phyloP scores from a whole-genome alignment of 2,113 vertebrate genomes.

The Paramisgurnus dabryanus region DNA sequence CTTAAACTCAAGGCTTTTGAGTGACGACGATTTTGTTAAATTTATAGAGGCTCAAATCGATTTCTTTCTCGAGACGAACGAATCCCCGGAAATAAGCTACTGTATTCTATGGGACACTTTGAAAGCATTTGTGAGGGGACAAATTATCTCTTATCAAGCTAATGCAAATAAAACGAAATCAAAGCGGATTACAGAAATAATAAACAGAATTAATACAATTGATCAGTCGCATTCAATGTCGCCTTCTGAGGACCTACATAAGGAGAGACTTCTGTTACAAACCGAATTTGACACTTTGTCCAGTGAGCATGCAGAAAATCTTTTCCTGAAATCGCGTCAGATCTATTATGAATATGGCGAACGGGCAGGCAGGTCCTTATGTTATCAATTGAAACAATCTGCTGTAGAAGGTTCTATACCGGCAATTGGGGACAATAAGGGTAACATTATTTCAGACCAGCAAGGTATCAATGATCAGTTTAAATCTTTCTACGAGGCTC shows the following conservation, averaged over 20 bases:
- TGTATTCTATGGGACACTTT: not conserved
- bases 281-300: not conserved
- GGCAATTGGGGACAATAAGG: not conserved
- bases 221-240: not conserved
- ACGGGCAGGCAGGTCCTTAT: not conserved
- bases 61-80: not conserved
- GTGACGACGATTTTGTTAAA: no score
- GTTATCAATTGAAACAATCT: not conserved
- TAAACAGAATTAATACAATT: not conserved
- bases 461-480: constrained; percentile 7
- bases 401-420: not conserved
- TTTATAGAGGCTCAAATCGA: not conserved
- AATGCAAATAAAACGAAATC: not conserved
- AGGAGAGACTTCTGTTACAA: not conserved
- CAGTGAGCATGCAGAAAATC: not conserved
- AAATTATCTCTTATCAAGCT: not conserved
- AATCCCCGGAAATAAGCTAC: not conserved
- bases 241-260: not conserved
- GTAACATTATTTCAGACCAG: not conserved
- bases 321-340: not conserved
- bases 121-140: not conserved
- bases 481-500: not conserved
- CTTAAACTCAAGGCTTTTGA: no score
- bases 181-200: not conserved
- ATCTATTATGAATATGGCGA: not conserved